Conservation (phyloP, 2,888 invertebrate species). For the Eristalis arbustorum region DNA sequence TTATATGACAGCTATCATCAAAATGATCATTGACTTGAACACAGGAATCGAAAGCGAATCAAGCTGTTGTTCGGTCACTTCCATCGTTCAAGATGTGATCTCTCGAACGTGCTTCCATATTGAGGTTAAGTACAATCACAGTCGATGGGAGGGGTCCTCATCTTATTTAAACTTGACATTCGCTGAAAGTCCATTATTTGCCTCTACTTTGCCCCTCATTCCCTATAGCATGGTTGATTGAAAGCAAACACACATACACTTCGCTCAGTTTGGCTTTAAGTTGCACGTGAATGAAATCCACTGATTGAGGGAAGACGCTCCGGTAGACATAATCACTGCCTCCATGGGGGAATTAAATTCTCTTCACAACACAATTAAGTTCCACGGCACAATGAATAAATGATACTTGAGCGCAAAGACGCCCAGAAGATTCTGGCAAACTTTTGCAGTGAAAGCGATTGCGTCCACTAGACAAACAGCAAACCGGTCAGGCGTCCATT, state of each 20-base stretch:
- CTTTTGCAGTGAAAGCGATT: slow-evolving; percentile 45
- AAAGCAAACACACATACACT: not conserved
- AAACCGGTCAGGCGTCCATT: slow-evolving; percentile 2
- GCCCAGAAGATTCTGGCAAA: slow-evolving; percentile 1
- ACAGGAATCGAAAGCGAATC: not conserved
- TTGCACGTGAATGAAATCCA: not conserved
- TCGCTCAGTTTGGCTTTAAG: not conserved
- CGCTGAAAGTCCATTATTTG: not conserved
- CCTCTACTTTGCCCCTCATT: not conserved
- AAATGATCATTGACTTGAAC: too few species aligned
- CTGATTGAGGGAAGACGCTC: not conserved
- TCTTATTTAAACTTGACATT: not conserved
- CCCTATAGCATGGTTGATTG: not conserved
- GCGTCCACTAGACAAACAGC: not conserved
- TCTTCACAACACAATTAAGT: not conserved
- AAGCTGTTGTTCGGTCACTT: not conserved
- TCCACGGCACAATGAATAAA: not conserved
- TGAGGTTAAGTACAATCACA: not conserved
- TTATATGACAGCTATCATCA: not conserved
- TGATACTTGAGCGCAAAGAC: not conserved
- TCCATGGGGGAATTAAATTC: not conserved
- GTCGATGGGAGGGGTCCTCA: not conserved
- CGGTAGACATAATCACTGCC: not conserved
- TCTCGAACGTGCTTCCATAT: not conserved
- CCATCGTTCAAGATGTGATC: not conserved